Conservation (phyloP, 2,888 invertebrate species). For the Drosophila anomelani region DNA sequence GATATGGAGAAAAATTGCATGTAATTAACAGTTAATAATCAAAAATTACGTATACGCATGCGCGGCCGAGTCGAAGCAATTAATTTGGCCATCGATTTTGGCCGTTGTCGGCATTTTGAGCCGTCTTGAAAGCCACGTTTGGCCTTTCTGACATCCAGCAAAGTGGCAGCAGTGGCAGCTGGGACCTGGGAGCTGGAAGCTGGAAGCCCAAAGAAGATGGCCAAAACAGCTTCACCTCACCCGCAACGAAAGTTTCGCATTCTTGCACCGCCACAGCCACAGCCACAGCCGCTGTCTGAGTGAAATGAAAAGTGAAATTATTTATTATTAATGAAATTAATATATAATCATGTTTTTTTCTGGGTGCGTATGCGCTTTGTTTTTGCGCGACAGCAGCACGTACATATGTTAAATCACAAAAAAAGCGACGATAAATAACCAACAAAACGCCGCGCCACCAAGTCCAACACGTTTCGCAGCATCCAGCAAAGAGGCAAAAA, state of each 20-base stretch:
- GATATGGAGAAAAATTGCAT: conserved; percentile 52
- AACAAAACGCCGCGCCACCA: conserved; percentile 44
- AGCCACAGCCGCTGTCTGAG: conserved; percentile 46
- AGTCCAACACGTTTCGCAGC: conserved; percentile 70
- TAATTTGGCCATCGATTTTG: conserved; percentile 72
- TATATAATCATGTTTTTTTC: conserved; percentile 67
- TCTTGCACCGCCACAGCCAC: conserved; percentile 45
- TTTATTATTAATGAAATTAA: conserved; percentile 80
- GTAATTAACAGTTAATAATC: conserved; percentile 74
- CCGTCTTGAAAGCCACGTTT: conserved; percentile 29
- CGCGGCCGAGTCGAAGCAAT: conserved; percentile 59
- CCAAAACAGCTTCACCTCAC: conserved; percentile 46
- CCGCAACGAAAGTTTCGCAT: conserved; percentile 77
- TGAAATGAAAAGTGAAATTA: conserved; percentile 79
- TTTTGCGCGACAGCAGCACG: conserved; percentile 67
- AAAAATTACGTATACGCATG: conserved; percentile 76
- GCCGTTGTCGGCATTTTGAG: conserved; percentile 43
- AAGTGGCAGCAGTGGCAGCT: conserved; percentile 32
- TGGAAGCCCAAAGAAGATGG: conserved; percentile 15
- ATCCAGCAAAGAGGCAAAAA: conserved; percentile 46
- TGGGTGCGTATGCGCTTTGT: conserved; percentile 54
- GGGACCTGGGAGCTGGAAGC: not conserved
- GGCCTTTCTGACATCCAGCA: conserved; percentile 50
- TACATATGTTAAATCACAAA: conserved; percentile 78
- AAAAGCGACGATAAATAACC: conserved; percentile 72